These are phyloP conservation scores for Catagonus wagneri DNA, from an alignment of 2,113 vertebrate species.

Conservation along the genomic window DNA sequence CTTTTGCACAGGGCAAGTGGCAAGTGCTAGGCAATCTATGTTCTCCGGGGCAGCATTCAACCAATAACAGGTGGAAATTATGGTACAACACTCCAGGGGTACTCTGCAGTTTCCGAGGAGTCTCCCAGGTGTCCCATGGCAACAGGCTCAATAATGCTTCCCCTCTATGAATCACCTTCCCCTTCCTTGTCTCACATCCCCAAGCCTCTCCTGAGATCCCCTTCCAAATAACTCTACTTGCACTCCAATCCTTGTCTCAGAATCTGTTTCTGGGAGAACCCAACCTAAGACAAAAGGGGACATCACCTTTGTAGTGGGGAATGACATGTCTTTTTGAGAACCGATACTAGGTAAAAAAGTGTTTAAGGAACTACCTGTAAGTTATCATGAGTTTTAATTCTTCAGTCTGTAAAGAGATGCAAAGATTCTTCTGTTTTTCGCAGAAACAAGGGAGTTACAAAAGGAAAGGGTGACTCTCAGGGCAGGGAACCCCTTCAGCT, in stretches of 20 bases:
- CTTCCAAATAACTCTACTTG: not conserved
- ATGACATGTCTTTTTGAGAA: not conserved
- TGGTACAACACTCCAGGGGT: not conserved
- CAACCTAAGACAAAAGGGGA: not conserved
- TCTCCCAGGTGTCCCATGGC: not conserved
- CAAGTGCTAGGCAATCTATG: not conserved
- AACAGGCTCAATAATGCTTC: not conserved
- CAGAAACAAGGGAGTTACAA: not conserved
- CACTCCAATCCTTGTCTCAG: not conserved
- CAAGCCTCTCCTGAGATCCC: too few relatives aligned
- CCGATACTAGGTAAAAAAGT: not conserved
- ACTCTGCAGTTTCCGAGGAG: not conserved
- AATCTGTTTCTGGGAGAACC: not conserved
- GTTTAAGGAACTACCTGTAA: not conserved
- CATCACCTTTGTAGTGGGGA: not conserved
- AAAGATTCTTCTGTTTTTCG: not conserved
- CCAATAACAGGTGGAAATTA: not conserved
- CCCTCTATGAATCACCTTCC: not conserved
- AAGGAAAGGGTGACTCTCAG: not conserved
- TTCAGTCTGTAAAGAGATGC: not conserved
- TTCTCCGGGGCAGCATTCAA: not conserved
- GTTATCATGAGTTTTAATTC: not conserved
- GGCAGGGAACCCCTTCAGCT: not conserved
- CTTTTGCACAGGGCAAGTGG: not conserved
- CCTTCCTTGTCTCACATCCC: not conserved